Percentiles rank a stretch among this genome's conserved stretches.
Evolutionary conservation across 2,888 invertebrate genomes (phyloP).

Genomic region (Andrena haemorrhoa): DNA sequence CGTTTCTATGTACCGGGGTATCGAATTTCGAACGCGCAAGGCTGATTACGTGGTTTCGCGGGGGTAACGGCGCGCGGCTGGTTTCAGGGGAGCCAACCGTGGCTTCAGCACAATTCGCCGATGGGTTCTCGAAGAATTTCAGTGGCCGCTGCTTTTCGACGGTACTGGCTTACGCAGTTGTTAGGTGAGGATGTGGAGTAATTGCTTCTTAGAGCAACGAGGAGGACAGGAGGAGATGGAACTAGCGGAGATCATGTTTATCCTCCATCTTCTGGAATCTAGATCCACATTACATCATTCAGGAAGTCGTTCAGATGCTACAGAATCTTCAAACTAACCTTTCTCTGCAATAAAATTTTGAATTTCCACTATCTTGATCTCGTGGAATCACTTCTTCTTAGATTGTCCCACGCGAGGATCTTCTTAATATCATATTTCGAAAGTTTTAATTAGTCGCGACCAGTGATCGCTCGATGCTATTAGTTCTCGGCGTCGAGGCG

Average conservation of each 20-base stretch:
- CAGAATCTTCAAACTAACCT: too few relatives aligned
- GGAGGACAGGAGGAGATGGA: too few relatives aligned
- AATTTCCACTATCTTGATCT: too few relatives aligned
- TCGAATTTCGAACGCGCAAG: constrained; percentile 38
- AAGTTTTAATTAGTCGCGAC: background rate
- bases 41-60: constrained; percentile 9
- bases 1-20: constrained; percentile 25
- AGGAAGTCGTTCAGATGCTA: constrained; percentile 19
- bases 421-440: background rate
- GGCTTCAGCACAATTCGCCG: background rate
- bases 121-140: background rate
- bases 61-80: background rate
- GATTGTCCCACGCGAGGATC: background rate
- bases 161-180: too few relatives aligned
- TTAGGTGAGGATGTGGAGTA: too few relatives aligned
- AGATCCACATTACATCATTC: constrained; percentile 62
- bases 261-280: constrained; percentile 6
- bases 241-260: constrained; percentile 23
- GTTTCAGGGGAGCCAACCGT: background rate
- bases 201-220: too few relatives aligned
- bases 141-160: too few relatives aligned
- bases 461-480: background rate
- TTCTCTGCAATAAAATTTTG: too few relatives aligned
- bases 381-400: too few relatives aligned
- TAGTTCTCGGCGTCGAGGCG: background rate